A percentile compares a stretch with the other conserved stretches of the same genome.
These are phyloP conservation scores for Rutpela maculata DNA, from an alignment of 2,888 invertebrate species.

Conservation along the genomic window DNA sequence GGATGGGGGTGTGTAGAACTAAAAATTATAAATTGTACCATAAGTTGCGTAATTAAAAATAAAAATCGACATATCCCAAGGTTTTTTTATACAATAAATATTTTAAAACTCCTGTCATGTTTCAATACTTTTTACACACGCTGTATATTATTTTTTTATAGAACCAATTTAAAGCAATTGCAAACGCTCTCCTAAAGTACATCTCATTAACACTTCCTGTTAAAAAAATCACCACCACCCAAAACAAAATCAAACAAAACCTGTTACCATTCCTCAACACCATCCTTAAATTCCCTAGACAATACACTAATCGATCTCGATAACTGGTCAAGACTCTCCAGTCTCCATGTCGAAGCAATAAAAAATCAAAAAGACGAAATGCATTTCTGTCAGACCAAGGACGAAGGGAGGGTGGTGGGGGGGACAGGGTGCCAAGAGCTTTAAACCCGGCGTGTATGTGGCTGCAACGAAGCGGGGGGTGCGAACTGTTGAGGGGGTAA, in stretches of 20 bases:
- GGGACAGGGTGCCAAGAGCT: slow-evolving; percentile 37
- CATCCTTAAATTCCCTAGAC: not conserved
- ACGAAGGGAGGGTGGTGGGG: slow-evolving; percentile 9
- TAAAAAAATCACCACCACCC: not conserved
- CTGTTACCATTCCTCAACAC: not conserved
- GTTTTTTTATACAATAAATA: no score
- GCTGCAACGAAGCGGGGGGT: slow-evolving; percentile 39
- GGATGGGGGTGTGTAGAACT: no score
- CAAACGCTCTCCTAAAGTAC: no score
- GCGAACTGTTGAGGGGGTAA: slow-evolving; percentile 45
- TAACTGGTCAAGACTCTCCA: slow-evolving; percentile 38
- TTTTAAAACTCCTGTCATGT: no score
- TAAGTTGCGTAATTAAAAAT: no score
- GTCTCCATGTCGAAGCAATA: slow-evolving; percentile 4
- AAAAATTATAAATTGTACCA: no score
- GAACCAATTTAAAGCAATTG: no score
- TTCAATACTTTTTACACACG: no score
- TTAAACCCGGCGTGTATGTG: slow-evolving; percentile 40
- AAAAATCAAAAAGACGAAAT: slow-evolving; percentile 42
- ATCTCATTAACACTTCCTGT: not conserved
- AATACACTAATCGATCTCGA: slow-evolving; percentile 16
- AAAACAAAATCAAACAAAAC: slow-evolving; percentile 8
- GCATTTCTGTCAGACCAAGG: slow-evolving; percentile 40
- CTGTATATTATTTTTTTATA: no score
- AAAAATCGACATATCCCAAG: no score